A percentile compares a stretch with the other conserved stretches of the same genome.
These are phyloP conservation scores for Melanotaenia boesemani DNA, from an alignment of 2,797 vertebrate species.

Conservation along the genomic window DNA sequence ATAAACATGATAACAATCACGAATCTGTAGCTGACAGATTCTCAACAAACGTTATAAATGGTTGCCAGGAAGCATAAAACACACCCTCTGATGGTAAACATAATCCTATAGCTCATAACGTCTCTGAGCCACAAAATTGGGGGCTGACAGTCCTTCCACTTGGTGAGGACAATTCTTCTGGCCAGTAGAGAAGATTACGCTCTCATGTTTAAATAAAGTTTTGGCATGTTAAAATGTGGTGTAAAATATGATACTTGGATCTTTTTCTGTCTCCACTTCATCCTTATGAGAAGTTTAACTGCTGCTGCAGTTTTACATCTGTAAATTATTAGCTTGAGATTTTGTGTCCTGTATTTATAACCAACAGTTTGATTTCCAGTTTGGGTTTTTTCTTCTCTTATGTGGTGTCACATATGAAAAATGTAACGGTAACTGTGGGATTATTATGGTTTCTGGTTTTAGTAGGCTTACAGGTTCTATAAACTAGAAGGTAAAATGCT, in stretches of 20 bases:
- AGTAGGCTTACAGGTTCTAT: too few relatives aligned
- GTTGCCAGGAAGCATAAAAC: not conserved
- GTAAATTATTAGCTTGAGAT: not conserved
- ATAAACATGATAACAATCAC: not conserved
- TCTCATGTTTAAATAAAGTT: too few relatives aligned
- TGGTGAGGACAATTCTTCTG: not conserved
- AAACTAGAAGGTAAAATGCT: too few relatives aligned
- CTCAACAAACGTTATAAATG: not conserved
- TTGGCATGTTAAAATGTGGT: not conserved
- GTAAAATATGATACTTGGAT: too few relatives aligned
- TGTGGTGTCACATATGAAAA: not conserved
- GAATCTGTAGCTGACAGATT: not conserved
- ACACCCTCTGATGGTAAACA: slow-evolving; percentile 2
- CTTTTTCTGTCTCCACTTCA: too few relatives aligned
- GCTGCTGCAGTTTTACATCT: too few relatives aligned
- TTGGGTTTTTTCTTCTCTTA: not conserved
- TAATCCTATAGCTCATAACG: not conserved
- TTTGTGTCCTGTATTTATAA: not conserved
- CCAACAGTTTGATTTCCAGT: not conserved
- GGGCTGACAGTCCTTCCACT: not conserved
- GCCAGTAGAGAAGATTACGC: not conserved
- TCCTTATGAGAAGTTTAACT: too few relatives aligned
- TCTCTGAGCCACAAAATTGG: not conserved
- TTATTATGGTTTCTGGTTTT: too few relatives aligned
- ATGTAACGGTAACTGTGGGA: not conserved